Evolutionary conservation across 1,140 invertebrate genomes (phyloP), one percentile per base, ranked within the genome.

Genomic region (Drosophila willistoni): DNA sequence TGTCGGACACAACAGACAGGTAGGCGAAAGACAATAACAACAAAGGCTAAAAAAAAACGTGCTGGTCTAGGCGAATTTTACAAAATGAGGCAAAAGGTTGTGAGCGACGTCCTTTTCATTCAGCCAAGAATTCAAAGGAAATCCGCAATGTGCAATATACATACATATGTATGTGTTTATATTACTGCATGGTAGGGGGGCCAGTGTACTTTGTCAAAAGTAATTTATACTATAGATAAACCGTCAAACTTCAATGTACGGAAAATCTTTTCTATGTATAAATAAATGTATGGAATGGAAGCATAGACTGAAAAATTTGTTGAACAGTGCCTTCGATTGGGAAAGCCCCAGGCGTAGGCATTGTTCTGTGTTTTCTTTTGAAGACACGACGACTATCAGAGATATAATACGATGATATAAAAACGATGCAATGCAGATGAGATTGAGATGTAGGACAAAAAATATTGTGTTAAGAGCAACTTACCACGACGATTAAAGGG

Each of bases 401-500:
- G 57, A 60, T 60, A 7, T 12, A 41, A 13, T 44, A 55, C 65
- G 44, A 51, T 22, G 17, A 51, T 51, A 51, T 7, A 19, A 22
- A 12, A 51, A 51, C 44, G 17, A 22, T 51, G 44, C 17, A 51
- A 22, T 51, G 44, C 44, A 51, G 64, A 34, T 67, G 19, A 9
- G 17, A 39, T 42, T 42, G 33, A 34, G 39, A 44, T 72, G 22
- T 34, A 33, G n/a, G 60, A 22, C 13, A 63, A 36, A 34, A 17
- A 29, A 17, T 14, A 39, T 39, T 39, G 17, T 51, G 17, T 22
- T 9, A 34, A 64, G 39, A 44, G 59, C 33, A 59, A 93, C 93
- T 95, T 94, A 98, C 98, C 98, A 96, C 98, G 94, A 84, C 97
- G 95, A 94, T 98, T 99, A 93, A 98, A 97, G 91, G 98, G 98